These are phyloP conservation scores for Bombus superbus DNA, from an alignment of 1,140 invertebrate genomes.

Conservation along the genomic window DNA sequence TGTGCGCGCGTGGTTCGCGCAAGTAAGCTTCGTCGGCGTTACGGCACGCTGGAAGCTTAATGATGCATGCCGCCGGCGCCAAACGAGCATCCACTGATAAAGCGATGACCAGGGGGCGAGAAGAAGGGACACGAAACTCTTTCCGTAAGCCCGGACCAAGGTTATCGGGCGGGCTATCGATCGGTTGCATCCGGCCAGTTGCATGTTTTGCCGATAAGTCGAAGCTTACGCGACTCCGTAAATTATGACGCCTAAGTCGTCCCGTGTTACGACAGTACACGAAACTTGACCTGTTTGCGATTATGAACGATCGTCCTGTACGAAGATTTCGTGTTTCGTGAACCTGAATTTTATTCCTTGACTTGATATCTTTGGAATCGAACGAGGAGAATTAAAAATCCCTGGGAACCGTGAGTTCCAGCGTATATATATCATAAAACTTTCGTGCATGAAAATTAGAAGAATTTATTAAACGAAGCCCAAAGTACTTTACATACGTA, in stretches of 20 bases:
- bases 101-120: constrained; percentile 68
- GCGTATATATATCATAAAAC: too few relatives aligned
- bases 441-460: too few relatives aligned
- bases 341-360: too few relatives aligned
- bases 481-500: too few relatives aligned
- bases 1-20: constrained; percentile 37
- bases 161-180: constrained; percentile 58
- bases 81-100: constrained; percentile 73
- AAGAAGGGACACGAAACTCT: constrained; percentile 64
- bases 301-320: background rate
- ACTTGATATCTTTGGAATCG: too few relatives aligned
- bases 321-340: background rate
- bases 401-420: too few relatives aligned
- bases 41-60: constrained; percentile 71
- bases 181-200: constrained; percentile 48
- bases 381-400: too few relatives aligned
- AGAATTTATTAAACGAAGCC: too few relatives aligned
- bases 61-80: constrained; percentile 71
- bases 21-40: constrained; percentile 69
- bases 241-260: constrained; percentile 12
- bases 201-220: constrained; percentile 53
- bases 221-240: background rate
- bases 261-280: background rate
- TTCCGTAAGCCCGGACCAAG: constrained; percentile 55
- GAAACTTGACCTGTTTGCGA: too few relatives aligned